Conservation (phyloP, 2,113 vertebrate genomes). For the Suricata suricatta region DNA sequence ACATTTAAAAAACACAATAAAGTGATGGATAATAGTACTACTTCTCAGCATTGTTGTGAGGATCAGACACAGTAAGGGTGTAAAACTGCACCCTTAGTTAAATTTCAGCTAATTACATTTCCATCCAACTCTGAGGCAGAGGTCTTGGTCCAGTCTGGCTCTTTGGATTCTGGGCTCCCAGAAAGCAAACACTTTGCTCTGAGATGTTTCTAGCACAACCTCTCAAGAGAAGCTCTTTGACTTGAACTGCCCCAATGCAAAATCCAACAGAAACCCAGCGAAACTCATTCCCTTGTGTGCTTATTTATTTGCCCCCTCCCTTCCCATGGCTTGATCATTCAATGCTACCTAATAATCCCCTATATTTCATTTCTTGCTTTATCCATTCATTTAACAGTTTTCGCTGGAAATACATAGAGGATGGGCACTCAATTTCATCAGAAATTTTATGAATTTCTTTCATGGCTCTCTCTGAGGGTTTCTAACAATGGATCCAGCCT, state of each 20-base stretch:
- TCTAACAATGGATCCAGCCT: not conserved
- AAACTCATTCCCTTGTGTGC: accelerated
- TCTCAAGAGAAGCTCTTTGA: not conserved
- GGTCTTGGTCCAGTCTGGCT: not conserved
- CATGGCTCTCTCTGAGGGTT: not conserved
- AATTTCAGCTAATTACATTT: not conserved
- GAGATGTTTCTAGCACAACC: not conserved
- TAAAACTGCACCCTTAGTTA: not conserved
- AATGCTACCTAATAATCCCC: not conserved
- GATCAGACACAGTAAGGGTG: not conserved
- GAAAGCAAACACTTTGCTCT: not conserved
- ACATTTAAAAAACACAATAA: not conserved
- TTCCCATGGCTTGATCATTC: not conserved
- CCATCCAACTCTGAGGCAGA: not conserved
- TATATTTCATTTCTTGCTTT: not conserved
- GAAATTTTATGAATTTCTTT: not conserved
- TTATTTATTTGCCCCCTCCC: not conserved
- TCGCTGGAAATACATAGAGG: not conserved
- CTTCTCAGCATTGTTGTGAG: not conserved
- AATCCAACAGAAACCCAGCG: not conserved
- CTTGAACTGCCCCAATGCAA: not conserved
- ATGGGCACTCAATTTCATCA: not conserved
- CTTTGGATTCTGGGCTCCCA: not conserved
- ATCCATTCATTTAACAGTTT: not conserved
- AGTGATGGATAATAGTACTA: not conserved